Evolutionary conservation across 2,113 vertebrate genomes (phyloP), one percentile per base, ranked within the genome.

Genomic region (Thamnaconus septentrionalis): DNA sequence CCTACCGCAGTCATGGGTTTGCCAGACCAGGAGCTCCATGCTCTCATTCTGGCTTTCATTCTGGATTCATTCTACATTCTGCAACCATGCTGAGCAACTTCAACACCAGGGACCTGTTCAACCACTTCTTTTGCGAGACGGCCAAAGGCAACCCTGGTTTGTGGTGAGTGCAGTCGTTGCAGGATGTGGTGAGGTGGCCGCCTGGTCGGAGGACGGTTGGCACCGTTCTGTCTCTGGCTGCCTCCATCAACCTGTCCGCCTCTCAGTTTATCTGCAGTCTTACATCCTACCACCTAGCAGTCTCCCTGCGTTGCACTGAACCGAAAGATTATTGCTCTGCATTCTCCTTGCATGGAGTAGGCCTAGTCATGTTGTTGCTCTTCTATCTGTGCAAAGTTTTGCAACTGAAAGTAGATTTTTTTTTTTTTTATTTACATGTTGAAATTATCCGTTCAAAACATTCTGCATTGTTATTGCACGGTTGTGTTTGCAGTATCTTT

Each of bases 91-190:
- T 92, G 82, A 88, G 90, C 84, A 91, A 92, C 87, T 93, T 91
- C 76, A 91, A 92, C 85, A 89, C 84, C 84, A 89, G 89, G 73
- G 88, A 92, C 47, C 91, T 93, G 71, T 92, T 92, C 73, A 91
- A 90, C 82, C 85, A 91, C 59, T 93, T 91, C 76, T 93, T 91
- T 83, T 93, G 90, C 63, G 88, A 92, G 71, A 91, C 91, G 9
- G 90, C 90, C 71, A 90, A 92, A 64, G 92, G 90, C 51, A 93
- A 93, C 83, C 91, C 89, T 0, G 88, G 80, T 43, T 76, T 93
- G 75, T 92, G 92, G 91, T 93, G 87, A 92, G 91, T 91, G 3
- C 0, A 43, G 1, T 46, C 39, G 31, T 5, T 2, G 50, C 3
- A 5, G 59, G 56, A 11, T 31, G 18, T 31, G 8, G 67, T 45